Conservation (phyloP, 53 echinoderm and acorn worm species). For the Hippasteria phrygiana region DNA sequence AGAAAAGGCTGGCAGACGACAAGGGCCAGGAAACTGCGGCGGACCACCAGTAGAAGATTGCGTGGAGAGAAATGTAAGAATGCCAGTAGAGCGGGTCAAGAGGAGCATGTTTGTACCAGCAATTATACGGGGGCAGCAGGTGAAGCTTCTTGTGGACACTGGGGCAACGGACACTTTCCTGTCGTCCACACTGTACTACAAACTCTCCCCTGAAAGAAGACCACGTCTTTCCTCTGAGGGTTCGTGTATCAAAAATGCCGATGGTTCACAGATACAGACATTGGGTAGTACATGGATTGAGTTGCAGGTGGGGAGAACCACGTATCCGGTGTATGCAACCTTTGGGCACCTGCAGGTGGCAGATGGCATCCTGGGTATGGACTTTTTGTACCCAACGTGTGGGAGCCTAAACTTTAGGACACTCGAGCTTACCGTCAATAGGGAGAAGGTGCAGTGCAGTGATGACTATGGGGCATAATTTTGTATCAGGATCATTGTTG, state of each 20-base stretch:
- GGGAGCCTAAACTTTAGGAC: not conserved
- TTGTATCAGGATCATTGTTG: conserved; percentile 34
- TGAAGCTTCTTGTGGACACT: conserved; percentile 46
- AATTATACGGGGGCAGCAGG: conserved; percentile 12
- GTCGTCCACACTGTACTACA: conserved; percentile 35
- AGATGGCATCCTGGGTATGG: conserved; percentile 64
- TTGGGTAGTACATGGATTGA: conserved; percentile 26
- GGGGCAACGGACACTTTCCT: conserved; percentile 56
- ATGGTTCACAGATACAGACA: not conserved
- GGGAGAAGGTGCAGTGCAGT: conserved; percentile 34
- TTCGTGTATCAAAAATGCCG: not conserved
- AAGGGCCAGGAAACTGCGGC: conserved; percentile 16
- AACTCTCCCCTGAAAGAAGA: conserved; percentile 15
- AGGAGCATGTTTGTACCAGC: conserved; percentile 49
- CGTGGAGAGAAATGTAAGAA: not conserved
- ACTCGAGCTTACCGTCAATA: conserved; percentile 17
- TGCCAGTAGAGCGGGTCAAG: not conserved
- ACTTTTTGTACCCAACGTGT: conserved; percentile 22
- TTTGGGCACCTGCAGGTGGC: not conserved
- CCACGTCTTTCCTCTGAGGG: not conserved
- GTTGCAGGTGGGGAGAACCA: conserved; percentile 29
- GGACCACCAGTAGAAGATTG: not conserved
- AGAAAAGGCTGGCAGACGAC: conserved; percentile 39
- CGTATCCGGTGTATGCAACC: not conserved
- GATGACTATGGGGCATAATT: conserved; percentile 22